Evolutionary conservation across 30 jellyfish, hydroid and myxozoan species (phyloP), one percentile per base, ranked within the genome.

Genomic region (Pseudorhiza aurosa): DNA sequence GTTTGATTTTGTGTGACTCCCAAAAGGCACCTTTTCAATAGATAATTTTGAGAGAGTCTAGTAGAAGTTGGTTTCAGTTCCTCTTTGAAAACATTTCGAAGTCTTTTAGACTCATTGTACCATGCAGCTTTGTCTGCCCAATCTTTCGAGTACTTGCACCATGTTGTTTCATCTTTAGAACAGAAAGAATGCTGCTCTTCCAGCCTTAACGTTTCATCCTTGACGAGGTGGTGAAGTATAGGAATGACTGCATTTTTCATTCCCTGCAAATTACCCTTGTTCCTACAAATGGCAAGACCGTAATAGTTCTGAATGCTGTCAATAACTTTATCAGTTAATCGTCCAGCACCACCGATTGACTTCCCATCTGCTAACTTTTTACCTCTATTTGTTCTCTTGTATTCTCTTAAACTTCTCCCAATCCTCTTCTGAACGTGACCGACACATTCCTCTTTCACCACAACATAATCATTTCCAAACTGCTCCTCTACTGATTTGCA

Each of bases 1-100:
- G 44, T 70, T 49, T 70, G 84, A 43, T 70, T 70, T 70, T 70
- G 84, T 14, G 84, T 70, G 25, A 70, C 33, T 17, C 84, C 84
- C 55, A 33, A 17, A 5, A 70, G 71, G 40, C 71, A 70, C 26
- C 84, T 45, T 17, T 70, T 26, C 50, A 70, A 62, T 18, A 70
- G 68, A 7, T 25, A 33, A 12, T 22, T 43, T 25, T 70, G 71
- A 9, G 84, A 70, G 10, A 70, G 71, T 57, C 71, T 57, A 1
- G 2, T 57, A 57, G 25, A 57, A 5, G 25, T 57, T 24, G 71
- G 71, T 37, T 57, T 57, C 42, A 57, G 25, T 19, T 57, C 71
- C 18, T 57, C 26, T 21, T 57, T 24, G 25, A 57, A 57, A 24
- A 28, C 71, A 24, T 28, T 2, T 57, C 37, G 71, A 2, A 57